Conservation (phyloP, 2,888 invertebrate genomes). For the Melitaea athalia region DNA sequence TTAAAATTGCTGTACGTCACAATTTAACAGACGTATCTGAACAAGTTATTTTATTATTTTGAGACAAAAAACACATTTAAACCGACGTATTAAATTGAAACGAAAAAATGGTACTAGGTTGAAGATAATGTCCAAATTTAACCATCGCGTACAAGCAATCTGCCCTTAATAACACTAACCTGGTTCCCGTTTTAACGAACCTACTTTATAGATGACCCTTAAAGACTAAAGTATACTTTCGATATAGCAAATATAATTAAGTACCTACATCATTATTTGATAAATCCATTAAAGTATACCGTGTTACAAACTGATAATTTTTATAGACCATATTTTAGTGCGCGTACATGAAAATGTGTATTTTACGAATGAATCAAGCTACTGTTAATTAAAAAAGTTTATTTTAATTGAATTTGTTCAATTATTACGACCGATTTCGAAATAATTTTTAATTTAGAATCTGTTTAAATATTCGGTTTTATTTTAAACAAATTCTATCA, state of each 20-base stretch:
- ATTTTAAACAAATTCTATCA: not conserved
- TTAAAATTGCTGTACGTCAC: too few species aligned
- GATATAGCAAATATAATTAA: not conserved
- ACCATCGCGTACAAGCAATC: too few species aligned
- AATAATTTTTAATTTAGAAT: too few species aligned
- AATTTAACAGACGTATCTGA: too few species aligned
- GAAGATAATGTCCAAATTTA: too few species aligned
- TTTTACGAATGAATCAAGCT: not conserved
- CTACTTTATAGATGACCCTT: not conserved
- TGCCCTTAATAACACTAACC: too few species aligned
- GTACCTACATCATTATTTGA: conserved; percentile 5
- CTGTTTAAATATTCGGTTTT: not conserved
- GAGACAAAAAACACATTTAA: too few species aligned
- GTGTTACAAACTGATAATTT: not conserved
- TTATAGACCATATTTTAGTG: not conserved
- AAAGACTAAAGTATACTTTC: not conserved
- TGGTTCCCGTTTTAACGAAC: too few species aligned
- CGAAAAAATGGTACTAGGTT: too few species aligned
- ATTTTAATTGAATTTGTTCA: conserved; percentile 4
- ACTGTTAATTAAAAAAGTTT: not conserved
- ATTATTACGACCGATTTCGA: not conserved
- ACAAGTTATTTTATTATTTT: too few species aligned
- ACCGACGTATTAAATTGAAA: too few species aligned
- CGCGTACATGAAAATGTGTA: not conserved
- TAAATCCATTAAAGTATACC: conserved; percentile 2